Evolutionary conservation across 2,888 invertebrate genomes (phyloP).

Genomic region (Mermis nigrescens): DNA sequence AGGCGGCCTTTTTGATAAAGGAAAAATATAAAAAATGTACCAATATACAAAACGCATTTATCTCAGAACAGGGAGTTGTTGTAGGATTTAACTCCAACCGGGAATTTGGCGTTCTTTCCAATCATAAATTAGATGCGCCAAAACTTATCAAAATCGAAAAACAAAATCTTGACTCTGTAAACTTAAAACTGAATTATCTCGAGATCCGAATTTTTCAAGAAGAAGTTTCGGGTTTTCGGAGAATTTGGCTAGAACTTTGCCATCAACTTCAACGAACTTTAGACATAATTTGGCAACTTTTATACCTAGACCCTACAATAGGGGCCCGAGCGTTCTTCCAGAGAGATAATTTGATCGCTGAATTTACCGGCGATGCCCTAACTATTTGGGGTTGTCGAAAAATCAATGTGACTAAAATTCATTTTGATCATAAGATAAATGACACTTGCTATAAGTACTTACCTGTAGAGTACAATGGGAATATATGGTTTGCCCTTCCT

Average conservation of each 20-base stretch:
- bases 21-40: too few relatives aligned
- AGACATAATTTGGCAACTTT: background rate
- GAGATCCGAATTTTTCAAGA: too few relatives aligned
- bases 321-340: background rate
- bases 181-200: too few relatives aligned
- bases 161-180: too few relatives aligned
- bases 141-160: too few relatives aligned
- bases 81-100: too few relatives aligned
- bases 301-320: background rate
- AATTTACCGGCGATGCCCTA: background rate
- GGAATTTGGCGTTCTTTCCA: too few relatives aligned
- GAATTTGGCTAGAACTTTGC: background rate
- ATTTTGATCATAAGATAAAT: background rate
- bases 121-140: too few relatives aligned
- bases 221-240: background rate
- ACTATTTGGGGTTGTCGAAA: background rate
- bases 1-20: too few relatives aligned
- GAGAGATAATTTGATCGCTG: background rate
- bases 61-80: too few relatives aligned
- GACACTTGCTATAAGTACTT: background rate
- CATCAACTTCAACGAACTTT: background rate
- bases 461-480: background rate
- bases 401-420: background rate
- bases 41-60: too few relatives aligned
- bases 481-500: background rate